Conservation (phyloP, 2,888 invertebrate species). For the Byasa hedistus region DNA sequence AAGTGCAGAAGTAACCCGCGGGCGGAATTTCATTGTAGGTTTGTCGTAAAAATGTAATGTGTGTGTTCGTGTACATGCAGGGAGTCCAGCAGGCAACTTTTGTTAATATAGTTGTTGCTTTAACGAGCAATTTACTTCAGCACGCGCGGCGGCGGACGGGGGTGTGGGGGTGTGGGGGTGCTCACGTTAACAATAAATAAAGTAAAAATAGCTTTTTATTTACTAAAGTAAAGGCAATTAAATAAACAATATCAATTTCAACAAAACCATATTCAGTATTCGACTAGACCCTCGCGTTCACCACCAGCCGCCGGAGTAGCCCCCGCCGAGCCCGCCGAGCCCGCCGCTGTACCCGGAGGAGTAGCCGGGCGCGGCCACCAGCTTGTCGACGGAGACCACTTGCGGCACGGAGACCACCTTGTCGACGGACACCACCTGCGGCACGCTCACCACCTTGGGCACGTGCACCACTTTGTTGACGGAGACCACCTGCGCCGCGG, state of each 20-base stretch:
- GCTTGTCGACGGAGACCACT: slow-evolving; percentile 47
- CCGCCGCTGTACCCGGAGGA: slow-evolving; percentile 20
- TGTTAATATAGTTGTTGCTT: too few species aligned
- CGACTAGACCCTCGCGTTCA: neutral
- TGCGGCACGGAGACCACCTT: slow-evolving; percentile 53
- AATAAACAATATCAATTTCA: neutral
- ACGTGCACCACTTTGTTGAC: slow-evolving; percentile 49
- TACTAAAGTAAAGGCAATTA: neutral
- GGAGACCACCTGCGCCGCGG: slow-evolving; percentile 44
- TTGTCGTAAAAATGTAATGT: too few species aligned
- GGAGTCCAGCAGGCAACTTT: too few species aligned
- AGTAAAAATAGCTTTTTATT: neutral
- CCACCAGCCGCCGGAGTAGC: neutral
- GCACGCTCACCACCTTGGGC: slow-evolving; percentile 47
- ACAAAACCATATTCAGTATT: neutral
- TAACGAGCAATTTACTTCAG: too few species aligned
- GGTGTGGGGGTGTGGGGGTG: neutral
- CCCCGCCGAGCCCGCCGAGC: neutral
- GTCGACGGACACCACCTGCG: slow-evolving; percentile 47
- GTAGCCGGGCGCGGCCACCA: slow-evolving; percentile 48
- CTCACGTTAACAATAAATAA: neutral
- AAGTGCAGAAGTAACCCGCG: too few species aligned
- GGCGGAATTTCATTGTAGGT: too few species aligned
- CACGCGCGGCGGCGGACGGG: too few species aligned
- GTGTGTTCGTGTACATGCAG: too few species aligned